Conservation (phyloP, 2,113 vertebrate genomes). For the Leucopternis melanops region DNA sequence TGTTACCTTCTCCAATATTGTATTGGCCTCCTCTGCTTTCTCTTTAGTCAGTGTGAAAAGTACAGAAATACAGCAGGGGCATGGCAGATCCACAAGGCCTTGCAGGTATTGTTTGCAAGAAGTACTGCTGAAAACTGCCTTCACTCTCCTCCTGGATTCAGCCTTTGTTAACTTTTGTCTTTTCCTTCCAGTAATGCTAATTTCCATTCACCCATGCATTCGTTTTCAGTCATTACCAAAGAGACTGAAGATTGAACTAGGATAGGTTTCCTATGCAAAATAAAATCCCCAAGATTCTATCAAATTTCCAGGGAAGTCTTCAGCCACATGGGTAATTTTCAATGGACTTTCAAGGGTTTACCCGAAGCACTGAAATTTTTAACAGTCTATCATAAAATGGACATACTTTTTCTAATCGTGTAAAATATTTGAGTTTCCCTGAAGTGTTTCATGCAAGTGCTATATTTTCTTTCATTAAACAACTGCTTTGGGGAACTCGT, state of each 20-base stretch:
- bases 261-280: neutral
- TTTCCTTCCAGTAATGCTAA: neutral
- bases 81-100: neutral
- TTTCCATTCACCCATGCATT: neutral
- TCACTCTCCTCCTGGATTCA: neutral
- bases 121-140: neutral
- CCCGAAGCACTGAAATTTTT: neutral
- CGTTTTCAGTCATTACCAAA: neutral
- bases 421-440: neutral
- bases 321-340: neutral
- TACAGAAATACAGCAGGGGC: neutral
- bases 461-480: neutral
- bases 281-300: neutral
- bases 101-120: neutral
- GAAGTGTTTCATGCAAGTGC: neutral
- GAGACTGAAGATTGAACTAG: neutral
- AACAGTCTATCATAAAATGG: neutral
- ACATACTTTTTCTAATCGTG: neutral
- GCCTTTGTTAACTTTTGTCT: neutral
- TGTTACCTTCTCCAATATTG: slow-evolving; percentile 21
- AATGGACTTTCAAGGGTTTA: neutral
- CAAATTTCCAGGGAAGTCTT: neutral
- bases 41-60: slow-evolving; percentile 1
- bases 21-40: neutral
- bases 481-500: neutral